A percentile compares a stretch with the other conserved stretches of the same genome.
phyloP scores from a whole-genome alignment of 2,797 vertebrate genomes.

The Hypotaenidia philippensis region DNA sequence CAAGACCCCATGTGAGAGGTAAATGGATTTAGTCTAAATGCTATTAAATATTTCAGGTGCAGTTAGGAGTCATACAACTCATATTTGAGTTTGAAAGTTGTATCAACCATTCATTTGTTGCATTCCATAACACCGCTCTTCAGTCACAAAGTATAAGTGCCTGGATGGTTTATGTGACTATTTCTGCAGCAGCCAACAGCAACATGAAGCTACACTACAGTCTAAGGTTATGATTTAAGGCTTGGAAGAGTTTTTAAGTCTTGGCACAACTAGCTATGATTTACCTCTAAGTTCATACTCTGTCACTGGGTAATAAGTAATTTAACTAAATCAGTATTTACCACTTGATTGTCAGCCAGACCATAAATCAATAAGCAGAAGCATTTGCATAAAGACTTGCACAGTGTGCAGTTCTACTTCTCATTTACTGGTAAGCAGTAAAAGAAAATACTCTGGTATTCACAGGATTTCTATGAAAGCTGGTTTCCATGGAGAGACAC shows the following conservation, averaged over 20 bases:
- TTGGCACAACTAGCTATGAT: neutral
- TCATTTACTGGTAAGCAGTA: neutral
- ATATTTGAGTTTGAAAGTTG: neutral
- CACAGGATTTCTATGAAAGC: constrained; percentile 9
- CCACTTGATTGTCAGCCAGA: neutral
- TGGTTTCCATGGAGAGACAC: constrained; percentile 56
- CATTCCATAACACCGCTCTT: neutral
- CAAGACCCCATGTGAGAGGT: neutral
- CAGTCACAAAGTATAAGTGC: neutral
- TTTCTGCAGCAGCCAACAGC: neutral
- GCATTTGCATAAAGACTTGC: neutral
- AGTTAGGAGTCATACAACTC: neutral
- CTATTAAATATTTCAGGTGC: neutral
- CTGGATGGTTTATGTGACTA: neutral
- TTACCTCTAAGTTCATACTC: neutral
- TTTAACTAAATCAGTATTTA: neutral
- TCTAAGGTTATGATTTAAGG: neutral
- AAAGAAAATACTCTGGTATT: constrained; percentile 9
- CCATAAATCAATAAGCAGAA: neutral
- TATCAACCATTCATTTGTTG: neutral
- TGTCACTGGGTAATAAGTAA: neutral
- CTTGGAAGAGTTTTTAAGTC: neutral
- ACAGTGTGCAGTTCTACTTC: neutral
- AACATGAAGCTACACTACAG: neutral
- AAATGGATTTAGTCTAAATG: neutral